Conservation (phyloP, 2,888 invertebrate genomes). For the Lasioglossum leucozonium region DNA sequence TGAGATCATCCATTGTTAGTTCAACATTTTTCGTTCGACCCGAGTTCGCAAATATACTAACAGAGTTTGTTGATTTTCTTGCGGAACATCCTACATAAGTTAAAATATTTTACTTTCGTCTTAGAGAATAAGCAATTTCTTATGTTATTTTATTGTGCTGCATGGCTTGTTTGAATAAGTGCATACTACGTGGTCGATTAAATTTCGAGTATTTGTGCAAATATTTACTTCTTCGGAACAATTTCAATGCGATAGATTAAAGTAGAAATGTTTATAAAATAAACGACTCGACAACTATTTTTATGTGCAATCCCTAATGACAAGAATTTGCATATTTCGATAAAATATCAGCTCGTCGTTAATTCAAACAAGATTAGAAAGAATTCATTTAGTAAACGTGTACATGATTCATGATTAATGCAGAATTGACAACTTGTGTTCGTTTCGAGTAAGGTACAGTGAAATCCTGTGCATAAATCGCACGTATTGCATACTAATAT, state of each 20-base stretch:
- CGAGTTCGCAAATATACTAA: background rate
- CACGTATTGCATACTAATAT: background rate
- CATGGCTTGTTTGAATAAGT: background rate
- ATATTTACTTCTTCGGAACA: background rate
- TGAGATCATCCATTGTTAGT: background rate
- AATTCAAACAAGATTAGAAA: background rate
- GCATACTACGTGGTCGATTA: background rate
- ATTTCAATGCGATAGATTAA: background rate
- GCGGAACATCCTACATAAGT: background rate
- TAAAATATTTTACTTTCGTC: background rate
- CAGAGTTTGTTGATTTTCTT: background rate
- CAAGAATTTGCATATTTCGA: background rate
- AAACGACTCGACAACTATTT: too few relatives aligned
- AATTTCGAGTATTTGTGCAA: background rate
- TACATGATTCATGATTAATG: background rate
- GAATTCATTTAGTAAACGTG: background rate
- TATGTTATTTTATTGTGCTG: background rate
- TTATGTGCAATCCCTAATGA: background rate
- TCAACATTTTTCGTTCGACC: background rate
- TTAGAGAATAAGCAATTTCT: background rate
- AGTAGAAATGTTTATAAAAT: background rate
- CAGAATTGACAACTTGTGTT: background rate
- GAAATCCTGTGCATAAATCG: background rate
- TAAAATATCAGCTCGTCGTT: background rate
- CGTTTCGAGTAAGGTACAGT: background rate